A percentile compares a stretch with the other conserved stretches of the same genome.
Conservation (phyloP, 2,888 invertebrate species). For the Ernsta delagoae region DNA sequence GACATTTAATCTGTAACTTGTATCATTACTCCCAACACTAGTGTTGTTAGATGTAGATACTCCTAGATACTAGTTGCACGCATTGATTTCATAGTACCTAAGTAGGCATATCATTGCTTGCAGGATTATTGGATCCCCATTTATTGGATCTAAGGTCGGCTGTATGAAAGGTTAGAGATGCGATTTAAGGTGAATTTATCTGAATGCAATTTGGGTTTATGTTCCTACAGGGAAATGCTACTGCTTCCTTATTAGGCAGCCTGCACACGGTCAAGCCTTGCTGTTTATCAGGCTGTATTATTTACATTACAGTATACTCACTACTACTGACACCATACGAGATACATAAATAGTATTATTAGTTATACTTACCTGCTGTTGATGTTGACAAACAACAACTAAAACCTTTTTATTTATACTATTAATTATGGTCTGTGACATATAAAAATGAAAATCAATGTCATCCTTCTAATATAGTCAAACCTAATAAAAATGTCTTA, state of each 20-base stretch:
- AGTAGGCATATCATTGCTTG: neutral
- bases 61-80: no score
- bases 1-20: no score
- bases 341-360: neutral
- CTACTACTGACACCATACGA: neutral
- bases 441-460: no score
- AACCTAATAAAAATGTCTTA: no score
- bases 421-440: no score
- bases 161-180: conserved; percentile 11
- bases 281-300: neutral
- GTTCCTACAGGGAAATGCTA: conserved; percentile 9
- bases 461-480: no score
- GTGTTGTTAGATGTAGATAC: no score
- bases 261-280: neutral
- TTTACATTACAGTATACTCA: neutral
- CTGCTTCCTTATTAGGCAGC: conserved; percentile 6
- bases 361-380: no score
- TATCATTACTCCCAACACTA: no score
- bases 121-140: conserved; percentile 1
- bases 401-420: no score
- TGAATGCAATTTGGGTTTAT: conserved; percentile 18
- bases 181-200: conserved; percentile 24
- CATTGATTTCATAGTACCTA: no score
- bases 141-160: conserved; percentile 6
- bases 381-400: no score